phyloP scores from a whole-genome alignment of 2,888 invertebrate species.

The Pemphredon lugubris region DNA sequence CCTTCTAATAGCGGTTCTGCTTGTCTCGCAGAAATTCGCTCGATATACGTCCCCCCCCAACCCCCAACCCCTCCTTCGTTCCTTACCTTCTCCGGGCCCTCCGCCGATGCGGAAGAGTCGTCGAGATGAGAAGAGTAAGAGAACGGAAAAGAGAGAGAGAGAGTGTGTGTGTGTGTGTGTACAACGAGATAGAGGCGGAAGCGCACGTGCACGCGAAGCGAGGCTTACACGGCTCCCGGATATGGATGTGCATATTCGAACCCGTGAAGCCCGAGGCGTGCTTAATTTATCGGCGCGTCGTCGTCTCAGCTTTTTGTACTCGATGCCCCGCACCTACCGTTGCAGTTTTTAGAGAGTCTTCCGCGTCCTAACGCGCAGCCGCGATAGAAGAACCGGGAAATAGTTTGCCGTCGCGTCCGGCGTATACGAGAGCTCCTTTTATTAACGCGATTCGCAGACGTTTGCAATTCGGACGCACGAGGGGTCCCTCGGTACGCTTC shows the following conservation, averaged over 20 bases:
- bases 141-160: too few relatives aligned
- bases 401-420: conserved; percentile 7
- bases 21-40: conserved; percentile 45
- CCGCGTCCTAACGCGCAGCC: neutral
- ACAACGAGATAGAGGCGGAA: conserved; percentile 18
- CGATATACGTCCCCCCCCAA: conserved; percentile 31
- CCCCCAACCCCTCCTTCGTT: conserved; percentile 7
- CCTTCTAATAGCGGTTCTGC: conserved; percentile 38
- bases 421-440: neutral
- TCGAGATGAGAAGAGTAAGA: conserved; percentile 27
- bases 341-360: conserved; percentile 30
- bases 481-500: too few relatives aligned
- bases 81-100: conserved; percentile 17
- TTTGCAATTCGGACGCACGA: neutral
- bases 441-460: neutral
- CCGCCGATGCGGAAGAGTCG: conserved; percentile 28
- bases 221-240: conserved; percentile 27
- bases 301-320: conserved; percentile 29
- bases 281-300: conserved; percentile 60
- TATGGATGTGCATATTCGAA: conserved; percentile 51
- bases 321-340: neutral
- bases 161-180: neutral
- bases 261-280: conserved; percentile 41
- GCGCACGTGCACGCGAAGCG: conserved; percentile 28
- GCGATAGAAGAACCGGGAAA: conserved; percentile 15